These are phyloP conservation scores for Lethocerus indicus DNA, from an alignment of 1,140 invertebrate species.

Conservation along the genomic window DNA sequence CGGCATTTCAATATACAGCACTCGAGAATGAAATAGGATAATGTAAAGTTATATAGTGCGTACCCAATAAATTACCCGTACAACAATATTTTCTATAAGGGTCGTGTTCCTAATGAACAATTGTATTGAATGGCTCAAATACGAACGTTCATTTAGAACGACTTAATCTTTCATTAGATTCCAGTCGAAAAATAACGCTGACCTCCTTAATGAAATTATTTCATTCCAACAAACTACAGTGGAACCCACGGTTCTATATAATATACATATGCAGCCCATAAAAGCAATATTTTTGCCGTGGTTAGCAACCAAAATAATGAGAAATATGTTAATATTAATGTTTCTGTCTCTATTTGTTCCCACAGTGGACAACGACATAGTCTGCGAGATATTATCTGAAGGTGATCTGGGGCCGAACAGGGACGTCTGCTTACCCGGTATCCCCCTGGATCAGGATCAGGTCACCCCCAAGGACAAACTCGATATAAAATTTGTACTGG, in stretches of 20 bases:
- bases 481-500: slow-evolving; percentile 54
- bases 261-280: neutral
- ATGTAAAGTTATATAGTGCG: too few relatives aligned
- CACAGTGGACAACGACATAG: slow-evolving; percentile 27
- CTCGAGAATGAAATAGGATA: too few relatives aligned
- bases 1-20: too few relatives aligned
- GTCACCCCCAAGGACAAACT: slow-evolving; percentile 61
- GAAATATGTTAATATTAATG: slow-evolving; percentile 26
- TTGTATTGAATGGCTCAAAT: too few relatives aligned
- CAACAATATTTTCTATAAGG: too few relatives aligned
- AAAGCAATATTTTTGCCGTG: neutral
- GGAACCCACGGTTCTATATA: neutral
- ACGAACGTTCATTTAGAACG: too few relatives aligned
- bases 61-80: too few relatives aligned
- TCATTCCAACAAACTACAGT: neutral
- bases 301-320: neutral
- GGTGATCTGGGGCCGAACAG: slow-evolving; percentile 27
- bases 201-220: neutral
- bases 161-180: neutral
- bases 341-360: too few relatives aligned
- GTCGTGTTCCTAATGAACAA: too few relatives aligned
- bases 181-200: neutral
- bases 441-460: slow-evolving; percentile 56
- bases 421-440: slow-evolving; percentile 57
- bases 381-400: slow-evolving; percentile 31